Conservation (phyloP, 2,888 invertebrate genomes). For the Schrankia costaestrigalis region DNA sequence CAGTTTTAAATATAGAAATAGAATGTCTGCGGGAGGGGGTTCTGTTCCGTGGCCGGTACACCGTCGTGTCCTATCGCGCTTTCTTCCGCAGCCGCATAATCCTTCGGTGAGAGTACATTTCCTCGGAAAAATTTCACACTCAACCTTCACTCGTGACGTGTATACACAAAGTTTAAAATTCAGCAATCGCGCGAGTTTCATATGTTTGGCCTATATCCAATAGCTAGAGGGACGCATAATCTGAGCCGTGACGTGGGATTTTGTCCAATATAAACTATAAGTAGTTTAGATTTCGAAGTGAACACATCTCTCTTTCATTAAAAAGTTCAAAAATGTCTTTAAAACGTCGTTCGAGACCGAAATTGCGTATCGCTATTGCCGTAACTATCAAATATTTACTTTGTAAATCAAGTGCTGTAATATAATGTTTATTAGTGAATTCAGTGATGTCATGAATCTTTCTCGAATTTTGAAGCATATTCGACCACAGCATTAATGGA, state of each 20-base stretch:
- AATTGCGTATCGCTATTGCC: constrained; percentile 69
- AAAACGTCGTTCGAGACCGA: constrained; percentile 67
- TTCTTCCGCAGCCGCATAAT: constrained; percentile 60
- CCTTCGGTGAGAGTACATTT: constrained; percentile 71
- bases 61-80: constrained; percentile 79
- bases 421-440: constrained; percentile 43
- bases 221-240: constrained; percentile 62
- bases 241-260: constrained; percentile 62
- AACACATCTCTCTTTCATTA: constrained; percentile 46
- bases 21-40: constrained; percentile 78
- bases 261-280: constrained; percentile 62
- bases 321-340: constrained; percentile 63
- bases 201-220: constrained; percentile 77
- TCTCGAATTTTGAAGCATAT: constrained; percentile 15
- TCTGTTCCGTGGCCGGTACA: constrained; percentile 88
- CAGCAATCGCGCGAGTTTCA: constrained; percentile 62
- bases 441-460: constrained; percentile 52
- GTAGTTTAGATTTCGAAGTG: constrained; percentile 58
- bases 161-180: constrained; percentile 69
- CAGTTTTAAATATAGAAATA: constrained; percentile 73
- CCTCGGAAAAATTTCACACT: constrained; percentile 43
- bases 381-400: constrained; percentile 72
- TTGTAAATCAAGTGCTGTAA: constrained; percentile 56
- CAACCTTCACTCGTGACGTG: constrained; percentile 61
- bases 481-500: constrained; percentile 16